These are phyloP conservation scores for Dasysyrphus tricinctus DNA, from an alignment of 2,888 invertebrate genomes.

Conservation along the genomic window DNA sequence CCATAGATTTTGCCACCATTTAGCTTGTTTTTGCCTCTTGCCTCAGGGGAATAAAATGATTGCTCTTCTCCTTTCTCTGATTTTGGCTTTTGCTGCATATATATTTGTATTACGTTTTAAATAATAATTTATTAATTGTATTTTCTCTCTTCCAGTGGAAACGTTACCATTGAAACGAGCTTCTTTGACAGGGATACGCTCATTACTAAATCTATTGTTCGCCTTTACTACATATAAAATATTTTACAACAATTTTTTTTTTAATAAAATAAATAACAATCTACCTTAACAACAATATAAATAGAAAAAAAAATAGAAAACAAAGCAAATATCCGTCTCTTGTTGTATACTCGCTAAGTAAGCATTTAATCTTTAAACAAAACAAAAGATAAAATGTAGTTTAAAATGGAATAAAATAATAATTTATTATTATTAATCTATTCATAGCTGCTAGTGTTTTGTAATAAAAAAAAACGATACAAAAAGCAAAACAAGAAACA, in stretches of 20 bases:
- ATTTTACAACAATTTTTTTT: neutral
- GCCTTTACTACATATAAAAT: constrained; percentile 95
- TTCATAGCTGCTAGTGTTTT: constrained; percentile 66
- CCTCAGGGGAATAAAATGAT: no score
- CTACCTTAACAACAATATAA: constrained; percentile 52
- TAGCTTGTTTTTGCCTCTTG: no score
- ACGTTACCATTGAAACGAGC: constrained; percentile 97
- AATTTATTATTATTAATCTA: constrained; percentile 46
- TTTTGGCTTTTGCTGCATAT: no score
- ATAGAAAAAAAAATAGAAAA: constrained; percentile 25
- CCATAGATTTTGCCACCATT: no score
- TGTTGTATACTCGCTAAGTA: constrained; percentile 72
- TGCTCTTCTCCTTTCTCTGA: no score
- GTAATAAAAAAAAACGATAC: constrained; percentile 32
- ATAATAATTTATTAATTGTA: neutral
- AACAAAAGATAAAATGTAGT: constrained; percentile 20
- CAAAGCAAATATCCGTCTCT: constrained; percentile 69
- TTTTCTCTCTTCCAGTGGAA: constrained; percentile 89
- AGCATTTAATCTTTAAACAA: constrained; percentile 64
- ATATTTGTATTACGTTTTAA: neutral
- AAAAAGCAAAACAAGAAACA: constrained; percentile 6
- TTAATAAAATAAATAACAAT: constrained; percentile 50
- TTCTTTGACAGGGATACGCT: constrained; percentile 97
- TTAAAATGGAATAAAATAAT: neutral
- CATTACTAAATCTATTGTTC: constrained; percentile 96